A percentile compares a stretch with the other conserved stretches of the same genome.
Conservation (phyloP, 2,888 invertebrate species). For the Platynereis dumerilii region DNA sequence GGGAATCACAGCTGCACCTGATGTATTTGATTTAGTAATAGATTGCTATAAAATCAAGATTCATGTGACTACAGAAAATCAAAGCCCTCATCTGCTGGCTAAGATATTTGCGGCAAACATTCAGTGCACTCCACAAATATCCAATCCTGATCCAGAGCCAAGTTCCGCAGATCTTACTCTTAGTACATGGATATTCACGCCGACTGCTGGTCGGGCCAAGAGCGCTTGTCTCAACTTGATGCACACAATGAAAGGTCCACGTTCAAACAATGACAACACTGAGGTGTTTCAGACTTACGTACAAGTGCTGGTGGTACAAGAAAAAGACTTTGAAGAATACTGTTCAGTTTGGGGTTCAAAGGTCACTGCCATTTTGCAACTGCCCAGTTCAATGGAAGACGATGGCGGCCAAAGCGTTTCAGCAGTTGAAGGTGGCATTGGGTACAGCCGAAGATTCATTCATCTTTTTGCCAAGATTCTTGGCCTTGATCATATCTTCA, state of each 20-base stretch:
- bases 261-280: not conserved
- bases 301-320: not conserved
- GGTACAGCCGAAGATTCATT: slow-evolving; percentile 25
- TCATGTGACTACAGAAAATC: too few species aligned
- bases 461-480: slow-evolving; percentile 24
- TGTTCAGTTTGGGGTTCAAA: not conserved
- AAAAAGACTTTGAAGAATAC: not conserved
- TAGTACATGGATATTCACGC: not conserved
- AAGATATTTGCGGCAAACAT: too few species aligned
- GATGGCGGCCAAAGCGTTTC: not conserved
- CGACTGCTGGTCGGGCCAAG: not conserved
- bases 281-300: not conserved
- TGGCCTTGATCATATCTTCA: slow-evolving; percentile 15
- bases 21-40: too few species aligned
- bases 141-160: too few species aligned
- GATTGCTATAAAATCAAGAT: too few species aligned
- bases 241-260: not conserved
- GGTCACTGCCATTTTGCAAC: not conserved
- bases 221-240: not conserved
- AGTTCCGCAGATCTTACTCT: too few species aligned
- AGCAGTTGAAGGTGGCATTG: slow-evolving; percentile 22
- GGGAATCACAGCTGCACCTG: too few species aligned
- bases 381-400: not conserved
- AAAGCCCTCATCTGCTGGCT: too few species aligned
- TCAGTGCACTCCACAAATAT: too few species aligned